Evolutionary conservation across 2,888 invertebrate genomes (phyloP).

Genomic region (Neoitamus cyanurus): DNA sequence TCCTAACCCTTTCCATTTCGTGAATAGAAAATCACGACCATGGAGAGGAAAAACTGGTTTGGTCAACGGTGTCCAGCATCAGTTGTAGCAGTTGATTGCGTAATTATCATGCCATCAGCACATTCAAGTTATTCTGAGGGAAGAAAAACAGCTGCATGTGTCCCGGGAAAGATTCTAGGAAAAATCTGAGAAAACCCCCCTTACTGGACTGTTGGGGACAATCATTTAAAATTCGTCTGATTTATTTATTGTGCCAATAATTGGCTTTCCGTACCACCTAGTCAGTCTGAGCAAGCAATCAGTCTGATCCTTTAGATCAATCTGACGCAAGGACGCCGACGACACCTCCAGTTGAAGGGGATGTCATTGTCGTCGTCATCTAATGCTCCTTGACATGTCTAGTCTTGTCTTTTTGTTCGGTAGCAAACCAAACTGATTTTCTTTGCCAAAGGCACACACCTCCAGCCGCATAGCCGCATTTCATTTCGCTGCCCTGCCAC

Average conservation of each 20-base stretch:
- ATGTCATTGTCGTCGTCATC: background rate
- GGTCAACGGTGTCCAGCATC: background rate
- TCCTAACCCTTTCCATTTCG: background rate
- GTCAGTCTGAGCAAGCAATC: background rate
- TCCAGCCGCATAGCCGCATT: background rate
- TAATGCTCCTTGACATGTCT: background rate
- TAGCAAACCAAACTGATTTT: background rate
- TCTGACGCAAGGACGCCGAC: background rate
- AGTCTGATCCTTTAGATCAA: background rate
- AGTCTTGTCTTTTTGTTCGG: background rate
- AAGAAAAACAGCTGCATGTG: background rate
- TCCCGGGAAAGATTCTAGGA: background rate
- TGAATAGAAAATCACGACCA: background rate
- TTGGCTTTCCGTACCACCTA: background rate
- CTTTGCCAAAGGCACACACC: background rate
- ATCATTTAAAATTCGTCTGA: background rate
- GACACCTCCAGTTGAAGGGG: background rate
- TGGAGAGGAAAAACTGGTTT: background rate
- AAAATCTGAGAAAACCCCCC: background rate
- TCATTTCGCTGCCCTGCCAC: constrained; percentile 1
- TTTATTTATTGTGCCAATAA: background rate
- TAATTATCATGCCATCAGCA: background rate
- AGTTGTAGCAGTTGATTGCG: background rate
- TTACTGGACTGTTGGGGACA: background rate
- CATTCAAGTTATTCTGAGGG: background rate